Evolutionary conservation across 64 coral and sea anemone species (phyloP).

Genomic region (Montipora sp.): DNA sequence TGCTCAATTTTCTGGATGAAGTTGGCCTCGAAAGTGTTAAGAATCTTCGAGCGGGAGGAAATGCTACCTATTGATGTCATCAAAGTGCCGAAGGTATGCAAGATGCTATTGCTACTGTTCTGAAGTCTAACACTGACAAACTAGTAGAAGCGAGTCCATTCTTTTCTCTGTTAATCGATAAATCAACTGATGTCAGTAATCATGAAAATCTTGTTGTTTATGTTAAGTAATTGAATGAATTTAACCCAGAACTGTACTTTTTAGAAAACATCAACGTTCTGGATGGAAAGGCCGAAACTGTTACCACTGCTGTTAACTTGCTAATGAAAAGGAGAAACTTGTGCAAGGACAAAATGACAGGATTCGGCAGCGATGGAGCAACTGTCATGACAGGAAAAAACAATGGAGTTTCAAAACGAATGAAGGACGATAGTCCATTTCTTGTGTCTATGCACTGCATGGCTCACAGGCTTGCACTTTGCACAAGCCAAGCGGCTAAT

Average conservation of each 20-base stretch:
- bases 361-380: slow-evolving; percentile 46
- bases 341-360: not conserved
- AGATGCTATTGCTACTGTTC: slow-evolving; percentile 19
- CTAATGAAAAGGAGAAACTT: not conserved
- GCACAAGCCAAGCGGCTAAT: slow-evolving; percentile 1
- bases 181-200: slow-evolving; percentile 25
- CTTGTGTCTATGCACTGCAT: slow-evolving; percentile 44
- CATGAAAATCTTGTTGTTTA: slow-evolving; percentile 22
- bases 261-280: slow-evolving; percentile 16
- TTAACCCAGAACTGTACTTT: slow-evolving; percentile 11
- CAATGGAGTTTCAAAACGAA: slow-evolving; percentile 23
- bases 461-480: slow-evolving; percentile 33
- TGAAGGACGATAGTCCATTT: slow-evolving; percentile 26
- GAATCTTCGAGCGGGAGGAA: slow-evolving; percentile 16
- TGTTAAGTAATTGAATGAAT: slow-evolving; percentile 24
- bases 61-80: not conserved
- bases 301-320: not conserved
- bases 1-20: slow-evolving; percentile 17
- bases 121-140: slow-evolving; percentile 9
- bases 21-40: slow-evolving; percentile 19
- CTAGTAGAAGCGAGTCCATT: slow-evolving; percentile 14
- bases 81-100: not conserved
- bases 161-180: slow-evolving; percentile 13
- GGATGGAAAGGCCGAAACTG: slow-evolving; percentile 31
- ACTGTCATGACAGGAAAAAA: slow-evolving; percentile 55